Percentiles rank a stretch among this genome's conserved stretches.
Evolutionary conservation across 2,797 vertebrate genomes (phyloP).

Genomic region (Threskiornis aethiopicus): DNA sequence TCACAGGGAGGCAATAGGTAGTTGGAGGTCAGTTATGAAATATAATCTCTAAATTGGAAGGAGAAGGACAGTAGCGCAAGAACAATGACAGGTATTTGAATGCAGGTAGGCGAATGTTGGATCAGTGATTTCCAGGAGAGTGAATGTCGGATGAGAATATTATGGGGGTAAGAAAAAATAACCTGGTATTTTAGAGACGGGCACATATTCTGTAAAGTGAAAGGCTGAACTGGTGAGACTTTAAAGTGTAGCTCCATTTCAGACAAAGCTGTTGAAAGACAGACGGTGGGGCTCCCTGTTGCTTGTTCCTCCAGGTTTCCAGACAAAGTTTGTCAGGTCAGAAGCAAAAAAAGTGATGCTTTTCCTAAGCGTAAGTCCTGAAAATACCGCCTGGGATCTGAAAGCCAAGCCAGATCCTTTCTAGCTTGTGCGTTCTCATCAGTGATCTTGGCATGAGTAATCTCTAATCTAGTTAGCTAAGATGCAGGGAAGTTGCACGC

Average conservation of each 20-base stretch:
- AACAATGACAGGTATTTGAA: constrained; percentile 2
- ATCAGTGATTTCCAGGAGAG: background rate
- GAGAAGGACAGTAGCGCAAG: background rate
- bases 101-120: background rate
- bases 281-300: background rate
- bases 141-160: background rate
- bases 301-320: background rate
- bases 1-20: constrained; percentile 9
- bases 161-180: constrained; percentile 4
- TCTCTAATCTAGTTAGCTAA: constrained; percentile 21
- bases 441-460: background rate
- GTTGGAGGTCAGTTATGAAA: constrained; percentile 53
- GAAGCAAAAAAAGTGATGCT: background rate
- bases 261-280: constrained; percentile 8
- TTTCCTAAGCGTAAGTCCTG: background rate
- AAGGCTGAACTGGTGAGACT: background rate
- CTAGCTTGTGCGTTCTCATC: background rate
- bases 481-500: background rate
- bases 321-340: constrained; percentile 1
- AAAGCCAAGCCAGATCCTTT: background rate
- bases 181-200: background rate
- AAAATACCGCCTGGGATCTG: background rate
- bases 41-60: constrained; percentile 13
- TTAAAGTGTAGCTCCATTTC: background rate
- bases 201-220: background rate